A percentile compares a stretch with the other conserved stretches of the same genome.
These are phyloP conservation scores for Brachionus manjavacas DNA, from an alignment of 1,140 invertebrate species.

Conservation along the genomic window DNA sequence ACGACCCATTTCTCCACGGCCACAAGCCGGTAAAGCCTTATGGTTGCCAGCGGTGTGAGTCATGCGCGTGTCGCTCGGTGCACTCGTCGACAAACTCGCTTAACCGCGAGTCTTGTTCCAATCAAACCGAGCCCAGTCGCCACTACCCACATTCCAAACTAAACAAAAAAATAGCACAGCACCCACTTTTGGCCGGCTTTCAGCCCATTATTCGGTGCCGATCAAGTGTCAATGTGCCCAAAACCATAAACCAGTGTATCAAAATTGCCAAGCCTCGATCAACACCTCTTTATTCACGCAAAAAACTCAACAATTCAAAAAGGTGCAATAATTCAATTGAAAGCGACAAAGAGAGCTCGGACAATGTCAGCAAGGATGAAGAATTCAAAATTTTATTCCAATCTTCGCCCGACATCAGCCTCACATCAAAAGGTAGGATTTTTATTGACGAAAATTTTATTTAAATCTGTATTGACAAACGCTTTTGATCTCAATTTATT, in stretches of 20 bases:
- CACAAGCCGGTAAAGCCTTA: background rate
- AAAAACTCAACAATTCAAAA: background rate
- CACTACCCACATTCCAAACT: background rate
- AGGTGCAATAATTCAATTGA: background rate
- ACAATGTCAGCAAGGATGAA: conserved; percentile 17
- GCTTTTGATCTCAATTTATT: background rate
- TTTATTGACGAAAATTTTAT: too few relatives aligned
- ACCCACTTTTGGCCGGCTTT: background rate
- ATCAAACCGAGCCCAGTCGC: background rate
- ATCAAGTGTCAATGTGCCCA: conserved; percentile 16
- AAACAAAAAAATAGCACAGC: background rate
- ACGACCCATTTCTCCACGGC: conserved; percentile 34
- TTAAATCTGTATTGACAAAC: background rate
- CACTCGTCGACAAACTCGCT: background rate
- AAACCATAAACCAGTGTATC: background rate
- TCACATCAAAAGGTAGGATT: background rate
- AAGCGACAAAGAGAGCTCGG: conserved; percentile 3
- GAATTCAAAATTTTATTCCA: conserved; percentile 24
- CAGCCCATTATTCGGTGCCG: conserved; percentile 3
- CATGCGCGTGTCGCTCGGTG: conserved; percentile 1
- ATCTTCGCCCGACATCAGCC: background rate
- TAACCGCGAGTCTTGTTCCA: background rate
- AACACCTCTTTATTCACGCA: background rate
- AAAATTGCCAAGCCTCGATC: background rate
- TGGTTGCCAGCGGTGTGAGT: conserved; percentile 25